Conservation (phyloP, 2,888 invertebrate genomes). For the Agrochola circellaris region DNA sequence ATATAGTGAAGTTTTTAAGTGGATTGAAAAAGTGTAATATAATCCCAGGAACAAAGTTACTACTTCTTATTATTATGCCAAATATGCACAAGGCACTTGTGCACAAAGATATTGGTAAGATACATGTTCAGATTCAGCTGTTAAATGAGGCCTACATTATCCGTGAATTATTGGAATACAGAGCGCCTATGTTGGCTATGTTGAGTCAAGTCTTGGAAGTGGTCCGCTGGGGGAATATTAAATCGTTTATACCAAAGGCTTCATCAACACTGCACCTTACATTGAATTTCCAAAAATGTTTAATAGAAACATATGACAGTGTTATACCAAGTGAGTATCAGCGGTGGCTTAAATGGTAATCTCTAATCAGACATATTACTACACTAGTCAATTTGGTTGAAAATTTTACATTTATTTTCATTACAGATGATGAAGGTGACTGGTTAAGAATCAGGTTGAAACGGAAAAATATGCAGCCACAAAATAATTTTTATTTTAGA, state of each 20-base stretch:
- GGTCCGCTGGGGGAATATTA: slow-evolving; percentile 80
- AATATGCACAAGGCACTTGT: slow-evolving; percentile 80
- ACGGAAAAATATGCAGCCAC: slow-evolving; percentile 73
- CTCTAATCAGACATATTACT: too few species aligned
- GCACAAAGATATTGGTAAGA: slow-evolving; percentile 71
- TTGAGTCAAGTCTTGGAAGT: slow-evolving; percentile 82
- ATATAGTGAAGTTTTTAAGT: slow-evolving; percentile 79
- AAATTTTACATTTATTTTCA: neutral
- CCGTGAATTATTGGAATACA: slow-evolving; percentile 78
- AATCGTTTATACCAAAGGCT: slow-evolving; percentile 74
- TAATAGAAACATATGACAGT: slow-evolving; percentile 77
- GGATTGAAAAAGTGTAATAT: slow-evolving; percentile 75
- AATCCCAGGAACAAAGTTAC: slow-evolving; percentile 77
- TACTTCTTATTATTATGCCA: slow-evolving; percentile 84
- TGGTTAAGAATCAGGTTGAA: slow-evolving; percentile 83
- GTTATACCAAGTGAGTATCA: slow-evolving; percentile 78
- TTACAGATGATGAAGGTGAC: slow-evolving; percentile 80
- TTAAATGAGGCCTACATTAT: slow-evolving; percentile 74
- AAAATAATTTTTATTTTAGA: slow-evolving; percentile 85
- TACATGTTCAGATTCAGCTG: slow-evolving; percentile 77
- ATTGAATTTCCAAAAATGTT: slow-evolving; percentile 75
- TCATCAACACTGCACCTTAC: slow-evolving; percentile 77
- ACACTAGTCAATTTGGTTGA: neutral
- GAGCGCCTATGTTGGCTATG: slow-evolving; percentile 85
- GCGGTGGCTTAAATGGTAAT: too few species aligned